Evolutionary conservation across 2,888 invertebrate species (phyloP).

Genomic region (Zele albiditarsus): DNA sequence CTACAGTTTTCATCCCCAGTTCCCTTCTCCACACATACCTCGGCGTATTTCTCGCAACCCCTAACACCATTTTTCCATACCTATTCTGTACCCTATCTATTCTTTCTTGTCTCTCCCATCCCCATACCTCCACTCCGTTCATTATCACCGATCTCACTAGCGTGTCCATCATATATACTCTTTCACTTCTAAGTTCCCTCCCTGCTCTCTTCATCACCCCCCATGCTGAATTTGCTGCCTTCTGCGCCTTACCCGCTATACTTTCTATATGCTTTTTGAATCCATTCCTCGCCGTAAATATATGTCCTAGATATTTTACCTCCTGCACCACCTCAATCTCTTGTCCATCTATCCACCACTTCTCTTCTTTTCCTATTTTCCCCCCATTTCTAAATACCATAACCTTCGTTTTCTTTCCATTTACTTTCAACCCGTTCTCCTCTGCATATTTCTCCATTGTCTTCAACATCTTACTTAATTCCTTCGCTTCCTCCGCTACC

Average conservation of each 20-base stretch:
- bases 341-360: constrained; percentile 35
- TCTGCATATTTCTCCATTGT: constrained; percentile 30
- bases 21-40: background rate
- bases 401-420: constrained; percentile 38
- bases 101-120: constrained; percentile 13
- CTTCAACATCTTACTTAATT: constrained; percentile 38
- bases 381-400: constrained; percentile 46
- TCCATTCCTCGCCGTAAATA: too few relatives aligned
- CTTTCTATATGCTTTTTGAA: too few relatives aligned
- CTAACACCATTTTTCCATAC: background rate
- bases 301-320: constrained; percentile 39
- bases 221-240: background rate
- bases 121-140: constrained; percentile 44
- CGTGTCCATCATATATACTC: too few relatives aligned
- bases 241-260: background rate
- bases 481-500: constrained; percentile 32
- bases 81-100: constrained; percentile 12
- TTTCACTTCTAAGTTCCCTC: constrained; percentile 11
- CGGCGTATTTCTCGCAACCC: background rate
- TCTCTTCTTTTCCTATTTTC: constrained; percentile 6
- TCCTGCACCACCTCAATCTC: constrained; percentile 39
- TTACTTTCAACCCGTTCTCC: constrained; percentile 31
- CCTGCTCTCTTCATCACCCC: constrained; percentile 20
- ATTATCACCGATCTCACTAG: too few relatives aligned
- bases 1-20: background rate